Base-by-base conservation (phyloP, 2,113 vertebrate genomes). In the Girardinichthys multiradiatus region DNA sequence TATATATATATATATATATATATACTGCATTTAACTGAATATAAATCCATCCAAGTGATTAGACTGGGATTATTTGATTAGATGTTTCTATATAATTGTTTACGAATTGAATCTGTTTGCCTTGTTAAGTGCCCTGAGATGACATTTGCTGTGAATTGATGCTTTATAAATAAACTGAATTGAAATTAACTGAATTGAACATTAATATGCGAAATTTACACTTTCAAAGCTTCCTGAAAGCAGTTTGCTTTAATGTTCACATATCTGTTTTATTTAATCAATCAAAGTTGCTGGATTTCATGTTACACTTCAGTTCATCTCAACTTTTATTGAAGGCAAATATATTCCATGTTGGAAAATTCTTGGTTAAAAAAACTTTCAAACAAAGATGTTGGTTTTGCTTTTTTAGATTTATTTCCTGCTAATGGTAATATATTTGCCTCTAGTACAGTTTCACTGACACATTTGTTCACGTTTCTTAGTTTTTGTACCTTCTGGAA, bases 401-500 rank as follows among this genome's bases (percentile, higher is more conserved):
- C 27, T 17, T 60, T 27, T 64, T 70, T 27, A 26, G 14, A 42
- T 51, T 14, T 33, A 64, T 19, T 64, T 31, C 29, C 35, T 68
- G 24, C 37, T 66, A 19, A 35, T 63, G 69, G 61, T 54, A 28
- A 67, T 69, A 76, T 58, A 15, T 68, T 73, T 73, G 57, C 30
- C 33, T 76, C 45, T 37, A 31, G 57, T 31, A 27, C 35, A 57
- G 33, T 45, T 71, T 37, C 24, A 15, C 31, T 64, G 66, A 57
- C 58, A 75, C 42, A 51, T 61, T 69, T 78, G 62, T 45, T 81
- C 57, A 8, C 24, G 19, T 81, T 78, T 85, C 61, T 69, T 63
- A 0, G 7, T 70, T 83, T 61, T 68, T 59, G 30, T 67, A 71
- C 54, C 69, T 74, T 73, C 66, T 72, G 21, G 57, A 62, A 74